Conservation (phyloP, 2,113 vertebrate genomes). For the Engraulis encrasicolus region DNA sequence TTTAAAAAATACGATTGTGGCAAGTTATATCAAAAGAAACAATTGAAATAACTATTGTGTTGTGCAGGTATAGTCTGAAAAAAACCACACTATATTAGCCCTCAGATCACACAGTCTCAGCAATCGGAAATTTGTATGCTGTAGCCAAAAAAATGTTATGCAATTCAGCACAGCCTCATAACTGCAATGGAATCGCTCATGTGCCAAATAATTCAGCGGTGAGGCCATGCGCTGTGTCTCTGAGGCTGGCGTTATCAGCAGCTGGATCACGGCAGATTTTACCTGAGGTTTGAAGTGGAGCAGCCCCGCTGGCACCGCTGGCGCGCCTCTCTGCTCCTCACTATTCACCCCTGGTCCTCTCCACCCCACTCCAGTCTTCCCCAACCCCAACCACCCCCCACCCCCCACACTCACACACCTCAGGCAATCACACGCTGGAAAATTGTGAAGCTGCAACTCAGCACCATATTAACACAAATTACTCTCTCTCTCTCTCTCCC, state of each 20-base stretch:
- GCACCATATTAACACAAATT: constrained; percentile 16
- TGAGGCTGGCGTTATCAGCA: not conserved
- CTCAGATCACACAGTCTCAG: no score
- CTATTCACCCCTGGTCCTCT: not conserved
- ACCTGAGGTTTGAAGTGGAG: constrained; percentile 9
- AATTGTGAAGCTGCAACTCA: not conserved
- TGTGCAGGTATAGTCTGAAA: no score
- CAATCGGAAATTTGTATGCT: no score
- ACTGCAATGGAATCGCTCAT: not conserved
- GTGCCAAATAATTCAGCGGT: not conserved
- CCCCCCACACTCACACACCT: no score
- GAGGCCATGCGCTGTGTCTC: not conserved
- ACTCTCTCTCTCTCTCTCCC: constrained; percentile 21
- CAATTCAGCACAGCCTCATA: no score
- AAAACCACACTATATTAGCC: no score
- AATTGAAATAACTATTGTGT: no score
- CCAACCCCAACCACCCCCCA: no score
- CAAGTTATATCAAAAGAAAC: no score
- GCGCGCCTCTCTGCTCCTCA: not conserved
- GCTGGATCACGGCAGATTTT: not conserved
- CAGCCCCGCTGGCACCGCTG: not conserved
- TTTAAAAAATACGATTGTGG: no score
- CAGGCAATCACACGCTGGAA: constrained; percentile 4
- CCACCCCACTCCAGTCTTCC: no score
- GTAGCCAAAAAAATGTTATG: no score